phyloP scores from a whole-genome alignment of 2,888 invertebrate species.

The Drosophila demipolita region DNA sequence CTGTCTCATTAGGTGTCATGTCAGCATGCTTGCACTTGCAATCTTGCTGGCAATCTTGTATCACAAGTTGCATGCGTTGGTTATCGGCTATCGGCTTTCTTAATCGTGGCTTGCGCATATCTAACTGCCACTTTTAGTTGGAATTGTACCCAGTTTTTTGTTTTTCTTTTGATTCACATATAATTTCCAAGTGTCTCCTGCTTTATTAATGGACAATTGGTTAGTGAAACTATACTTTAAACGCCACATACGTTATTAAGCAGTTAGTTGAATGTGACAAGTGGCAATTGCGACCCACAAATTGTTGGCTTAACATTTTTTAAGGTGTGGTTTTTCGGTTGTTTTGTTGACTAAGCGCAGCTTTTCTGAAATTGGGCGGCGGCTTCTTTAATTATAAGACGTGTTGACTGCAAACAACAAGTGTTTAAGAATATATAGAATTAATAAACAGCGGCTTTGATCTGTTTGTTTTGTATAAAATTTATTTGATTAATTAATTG shows the following conservation, averaged over 20 bases:
- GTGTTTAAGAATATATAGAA: neutral
- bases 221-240: constrained; percentile 8
- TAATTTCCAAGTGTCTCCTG: constrained; percentile 49
- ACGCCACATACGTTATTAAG: neutral
- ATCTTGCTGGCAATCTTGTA: constrained; percentile 9
- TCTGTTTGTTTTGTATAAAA: neutral
- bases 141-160: constrained; percentile 51
- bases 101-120: constrained; percentile 66
- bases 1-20: constrained; percentile 14
- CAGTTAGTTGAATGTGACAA: neutral
- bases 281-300: neutral
- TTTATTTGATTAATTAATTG: constrained; percentile 10
- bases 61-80: constrained; percentile 10
- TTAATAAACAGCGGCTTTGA: neutral
- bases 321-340: constrained; percentile 72
- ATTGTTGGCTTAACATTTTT: constrained; percentile 36
- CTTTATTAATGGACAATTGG: constrained; percentile 33
- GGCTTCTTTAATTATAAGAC: constrained; percentile 10
- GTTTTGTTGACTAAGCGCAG: constrained; percentile 53
- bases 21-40: neutral
- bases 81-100: constrained; percentile 23
- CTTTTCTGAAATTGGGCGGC: constrained; percentile 50
- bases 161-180: constrained; percentile 64
- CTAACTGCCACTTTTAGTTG: constrained; percentile 45
- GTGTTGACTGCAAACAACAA: neutral